These are phyloP conservation scores for Girardinus metallicus DNA, from an alignment of 2,797 vertebrate species.

Conservation along the genomic window DNA sequence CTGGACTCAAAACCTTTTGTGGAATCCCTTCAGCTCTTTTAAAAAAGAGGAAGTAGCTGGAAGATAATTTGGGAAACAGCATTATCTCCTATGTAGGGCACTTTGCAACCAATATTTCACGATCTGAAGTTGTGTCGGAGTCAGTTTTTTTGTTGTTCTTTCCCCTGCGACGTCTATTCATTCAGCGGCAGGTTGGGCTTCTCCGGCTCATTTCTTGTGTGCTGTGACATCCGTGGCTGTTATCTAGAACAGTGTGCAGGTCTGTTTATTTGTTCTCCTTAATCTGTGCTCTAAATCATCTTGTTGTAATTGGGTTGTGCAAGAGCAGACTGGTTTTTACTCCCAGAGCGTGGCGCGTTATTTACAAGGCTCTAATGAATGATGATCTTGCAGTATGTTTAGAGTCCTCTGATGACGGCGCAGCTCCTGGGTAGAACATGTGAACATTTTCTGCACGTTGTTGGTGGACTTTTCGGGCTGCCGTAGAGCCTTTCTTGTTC, in stretches of 20 bases:
- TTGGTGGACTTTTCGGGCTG: not conserved
- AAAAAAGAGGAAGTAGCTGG: not conserved
- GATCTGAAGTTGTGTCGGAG: slow-evolving; percentile 17
- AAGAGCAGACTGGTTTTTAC: slow-evolving; percentile 34
- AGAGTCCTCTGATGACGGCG: slow-evolving; percentile 8
- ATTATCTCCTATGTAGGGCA: not conserved
- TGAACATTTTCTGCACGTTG: slow-evolving; percentile 4
- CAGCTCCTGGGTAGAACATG: slow-evolving; percentile 20
- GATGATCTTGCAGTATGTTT: slow-evolving; percentile 32
- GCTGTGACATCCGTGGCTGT: slow-evolving; percentile 20
- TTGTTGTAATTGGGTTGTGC: slow-evolving; percentile 42
- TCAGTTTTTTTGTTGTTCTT: not conserved
- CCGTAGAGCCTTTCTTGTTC: not conserved
- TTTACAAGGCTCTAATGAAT: slow-evolving; percentile 50
- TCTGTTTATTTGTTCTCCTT: slow-evolving; percentile 42
- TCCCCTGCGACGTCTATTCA: slow-evolving; percentile 45
- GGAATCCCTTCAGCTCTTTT: slow-evolving; percentile 62
- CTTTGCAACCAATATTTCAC: slow-evolving; percentile 10
- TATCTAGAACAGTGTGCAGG: slow-evolving; percentile 21
- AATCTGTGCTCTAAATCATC: slow-evolving; percentile 23
- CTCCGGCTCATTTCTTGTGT: slow-evolving; percentile 46
- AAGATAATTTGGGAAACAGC: slow-evolving; percentile 18
- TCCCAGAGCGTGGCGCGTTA: slow-evolving; percentile 36
- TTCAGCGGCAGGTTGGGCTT: slow-evolving; percentile 43
- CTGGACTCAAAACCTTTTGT: slow-evolving; percentile 46